Evolutionary conservation across 2,888 invertebrate species (phyloP).

Genomic region (Cecidostiba fungosa): DNA sequence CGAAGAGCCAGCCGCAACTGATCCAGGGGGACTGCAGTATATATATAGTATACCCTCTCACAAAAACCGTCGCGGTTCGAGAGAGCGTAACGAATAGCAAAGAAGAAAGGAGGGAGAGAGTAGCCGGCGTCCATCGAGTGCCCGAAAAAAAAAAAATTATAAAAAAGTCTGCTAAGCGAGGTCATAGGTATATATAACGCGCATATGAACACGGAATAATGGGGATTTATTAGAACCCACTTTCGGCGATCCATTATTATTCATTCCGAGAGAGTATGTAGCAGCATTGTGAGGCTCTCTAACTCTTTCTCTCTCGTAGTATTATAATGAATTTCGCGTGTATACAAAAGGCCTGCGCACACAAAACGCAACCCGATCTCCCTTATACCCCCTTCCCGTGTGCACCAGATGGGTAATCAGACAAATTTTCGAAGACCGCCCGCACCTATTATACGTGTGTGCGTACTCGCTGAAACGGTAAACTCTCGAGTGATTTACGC

Average conservation of each 20-base stretch:
- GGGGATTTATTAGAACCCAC: constrained; percentile 72
- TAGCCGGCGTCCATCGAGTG: background rate
- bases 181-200: constrained; percentile 41
- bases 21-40: background rate
- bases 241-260: constrained; percentile 69
- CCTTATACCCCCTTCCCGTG: constrained; percentile 68
- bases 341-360: constrained; percentile 68
- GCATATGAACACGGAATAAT: constrained; percentile 66
- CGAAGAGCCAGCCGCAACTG: constrained; percentile 10
- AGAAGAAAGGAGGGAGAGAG: background rate
- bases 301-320: constrained; percentile 36
- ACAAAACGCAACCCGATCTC: constrained; percentile 58
- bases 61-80: constrained; percentile 7
- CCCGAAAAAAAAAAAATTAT: background rate
- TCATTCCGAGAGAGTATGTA: constrained; percentile 58
- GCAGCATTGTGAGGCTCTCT: constrained; percentile 9
- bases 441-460: background rate
- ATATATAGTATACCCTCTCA: background rate
- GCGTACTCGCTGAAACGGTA: background rate
- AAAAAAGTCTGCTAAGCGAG: background rate
- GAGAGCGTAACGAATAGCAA: background rate
- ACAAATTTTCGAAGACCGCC: constrained; percentile 59
- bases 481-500: background rate
- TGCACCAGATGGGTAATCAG: constrained; percentile 73
- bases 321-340: constrained; percentile 70